phyloP scores from a whole-genome alignment of 2,888 invertebrate genomes.

The Elmis aenea region DNA sequence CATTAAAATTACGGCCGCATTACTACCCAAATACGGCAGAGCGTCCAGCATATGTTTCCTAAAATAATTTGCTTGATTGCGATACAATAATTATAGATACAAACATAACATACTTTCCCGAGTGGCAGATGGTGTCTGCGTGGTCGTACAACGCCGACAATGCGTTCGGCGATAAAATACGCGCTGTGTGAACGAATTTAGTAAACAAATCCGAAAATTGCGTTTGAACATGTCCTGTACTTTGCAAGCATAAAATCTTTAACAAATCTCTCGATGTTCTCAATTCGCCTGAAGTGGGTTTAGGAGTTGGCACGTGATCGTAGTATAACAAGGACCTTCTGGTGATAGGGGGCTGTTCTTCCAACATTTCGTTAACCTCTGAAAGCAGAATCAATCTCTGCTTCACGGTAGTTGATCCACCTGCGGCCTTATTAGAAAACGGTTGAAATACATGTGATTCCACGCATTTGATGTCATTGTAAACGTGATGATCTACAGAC shows the following conservation, averaged over 20 bases:
- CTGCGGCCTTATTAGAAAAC: constrained; percentile 68
- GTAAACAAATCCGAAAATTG: constrained; percentile 61
- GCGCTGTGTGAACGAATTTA: constrained; percentile 61
- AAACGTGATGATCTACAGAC: constrained; percentile 71
- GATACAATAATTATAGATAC: constrained; percentile 1
- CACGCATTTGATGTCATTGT: constrained; percentile 63
- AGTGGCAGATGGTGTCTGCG: constrained; percentile 60
- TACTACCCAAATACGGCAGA: constrained; percentile 79
- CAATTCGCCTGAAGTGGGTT: constrained; percentile 65
- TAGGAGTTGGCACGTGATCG: constrained; percentile 63
- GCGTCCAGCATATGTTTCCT: constrained; percentile 81
- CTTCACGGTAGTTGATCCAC: constrained; percentile 63
- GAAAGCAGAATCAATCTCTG: constrained; percentile 54
- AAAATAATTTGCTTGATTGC: constrained; percentile 23
- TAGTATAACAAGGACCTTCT: constrained; percentile 63
- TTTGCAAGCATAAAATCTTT: constrained; percentile 61
- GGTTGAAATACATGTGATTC: constrained; percentile 73
- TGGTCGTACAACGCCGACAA: constrained; percentile 60
- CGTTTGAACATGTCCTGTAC: constrained; percentile 55
- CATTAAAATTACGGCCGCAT: constrained; percentile 77
- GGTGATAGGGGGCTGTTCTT: constrained; percentile 52
- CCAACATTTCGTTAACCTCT: constrained; percentile 47
- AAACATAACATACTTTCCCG: constrained; percentile 60
- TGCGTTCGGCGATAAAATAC: constrained; percentile 64
- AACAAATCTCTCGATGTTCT: constrained; percentile 65